These are phyloP conservation scores for Salvelinus namaycush DNA, from an alignment of 2,113 vertebrate species.

Conservation along the genomic window DNA sequence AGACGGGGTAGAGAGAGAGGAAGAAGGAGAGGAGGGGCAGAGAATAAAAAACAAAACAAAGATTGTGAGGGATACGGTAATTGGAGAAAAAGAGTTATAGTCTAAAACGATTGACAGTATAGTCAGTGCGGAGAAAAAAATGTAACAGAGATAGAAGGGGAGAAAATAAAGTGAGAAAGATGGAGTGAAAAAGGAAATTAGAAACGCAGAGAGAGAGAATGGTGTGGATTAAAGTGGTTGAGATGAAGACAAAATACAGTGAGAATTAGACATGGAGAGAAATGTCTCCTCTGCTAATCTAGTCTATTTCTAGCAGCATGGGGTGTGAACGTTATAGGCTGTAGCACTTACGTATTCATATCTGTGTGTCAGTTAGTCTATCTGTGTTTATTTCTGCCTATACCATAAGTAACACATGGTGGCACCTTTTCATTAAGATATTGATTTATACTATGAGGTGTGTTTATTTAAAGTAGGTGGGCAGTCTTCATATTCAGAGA, in stretches of 20 bases:
- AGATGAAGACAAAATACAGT: background rate
- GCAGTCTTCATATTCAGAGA: too few species aligned
- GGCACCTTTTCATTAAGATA: too few species aligned
- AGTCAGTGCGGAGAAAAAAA: background rate
- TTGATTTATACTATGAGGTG: too few species aligned
- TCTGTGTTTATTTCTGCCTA: background rate
- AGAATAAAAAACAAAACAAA: background rate
- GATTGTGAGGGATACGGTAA: conserved; percentile 2
- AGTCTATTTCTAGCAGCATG: background rate
- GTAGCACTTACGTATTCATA: background rate
- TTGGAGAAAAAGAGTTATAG: background rate
- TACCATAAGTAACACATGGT: background rate
- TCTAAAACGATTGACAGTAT: background rate
- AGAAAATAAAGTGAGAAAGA: conserved; percentile 9
- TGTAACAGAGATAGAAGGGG: conserved; percentile 14
- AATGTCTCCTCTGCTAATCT: background rate
- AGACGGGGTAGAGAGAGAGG: conserved; percentile 27
- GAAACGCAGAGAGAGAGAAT: background rate
- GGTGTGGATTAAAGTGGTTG: background rate
- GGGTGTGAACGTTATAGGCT: background rate
- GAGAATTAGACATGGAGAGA: background rate
- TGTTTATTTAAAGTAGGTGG: too few species aligned
- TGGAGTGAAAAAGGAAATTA: conserved; percentile 2
- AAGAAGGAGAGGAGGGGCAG: background rate
- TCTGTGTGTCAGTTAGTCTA: background rate